Base-by-base conservation (phyloP, 37 sponge, comb jelly and placozoan genomes). In the Theonella swinhoei region DNA sequence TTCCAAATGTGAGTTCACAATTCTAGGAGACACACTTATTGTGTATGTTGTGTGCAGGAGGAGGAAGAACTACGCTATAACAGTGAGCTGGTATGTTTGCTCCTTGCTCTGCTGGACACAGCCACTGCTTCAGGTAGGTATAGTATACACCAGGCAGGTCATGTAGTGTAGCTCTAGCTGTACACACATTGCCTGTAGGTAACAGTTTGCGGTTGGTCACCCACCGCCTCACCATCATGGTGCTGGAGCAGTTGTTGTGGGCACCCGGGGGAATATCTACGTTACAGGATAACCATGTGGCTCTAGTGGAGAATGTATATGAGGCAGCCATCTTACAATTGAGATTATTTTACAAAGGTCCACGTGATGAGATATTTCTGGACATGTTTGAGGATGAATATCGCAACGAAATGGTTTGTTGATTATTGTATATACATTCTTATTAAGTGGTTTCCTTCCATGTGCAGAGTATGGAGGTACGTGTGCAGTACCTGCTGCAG, bases 321-420 rank as follows among this genome's bases (percentile, higher is more conserved):
- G 89, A 89, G 43, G 43, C 74, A 7, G 42, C 82, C 61, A 74
- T 83, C 33, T 61, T 83, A 40, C 62, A 64, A 20, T 70, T 89
- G 24, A 30, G 89, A 25, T 72, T 83, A 20, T 79, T 64, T 59
- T 83, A 83, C 74, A 78, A 64, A 91, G 96, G 96, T 22, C 70
- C 93, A 32, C 29, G 75, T 4, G 95, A 96, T 70, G 95, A 94
- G 26, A 68, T 91, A 54, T 98, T 98, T 63, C 75, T 98, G 76
- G 96, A 96, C 24, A 65, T 98, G 87, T 98, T 95, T 85, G 93
- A 93, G 77, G 92, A 93, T 59, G 94, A 98, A 70, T 95, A 81
- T 78, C 59, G 59, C 29, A 91, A 82, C 40, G 90, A 82, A 59
- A 82, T 76, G 76, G 94, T 92, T 42, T 29, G 83, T 61, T 68